Evolutionary conservation across 2,888 invertebrate species (phyloP), one percentile per base, ranked within the genome.

Genomic region (Andrena camellia): DNA sequence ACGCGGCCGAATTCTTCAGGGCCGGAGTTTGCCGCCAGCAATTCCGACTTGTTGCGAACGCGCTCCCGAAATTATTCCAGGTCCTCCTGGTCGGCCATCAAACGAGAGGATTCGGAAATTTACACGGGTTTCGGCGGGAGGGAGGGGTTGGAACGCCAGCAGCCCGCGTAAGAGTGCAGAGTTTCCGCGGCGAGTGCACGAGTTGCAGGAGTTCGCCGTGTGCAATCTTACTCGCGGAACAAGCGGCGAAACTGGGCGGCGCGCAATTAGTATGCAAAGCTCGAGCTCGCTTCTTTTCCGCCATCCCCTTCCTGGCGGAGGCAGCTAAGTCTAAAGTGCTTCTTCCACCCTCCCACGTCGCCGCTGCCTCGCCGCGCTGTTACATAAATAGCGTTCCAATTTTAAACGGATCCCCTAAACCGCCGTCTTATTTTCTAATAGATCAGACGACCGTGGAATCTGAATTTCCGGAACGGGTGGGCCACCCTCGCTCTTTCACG

Each of bases 1-100:
- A 42, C 57, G 69, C 69, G 69, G 59, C 57, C 42, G 42, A 70
- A 59, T 70, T 70, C 69, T 70, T 70, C 69, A 29, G 33, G 26
- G 10, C 23, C 20, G 57, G 69, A 59, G 69, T 70, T 70, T 42
- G 42, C 57, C 42, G 42, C 59, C 26, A 57, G 69, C 69, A 59
- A 70, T 70, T 70, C 29, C 59, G 69, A 70, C 69, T 70, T 70
- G 69, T 70, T 70, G 69, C 69, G 48, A 70, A 70, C 69, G 59
- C 42, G 69, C 20, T 70, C 69, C 29, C 59, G 69, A 59, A 70
- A 70, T 70, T 59, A 70, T 59, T 59, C 59, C 59, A 10, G 59
- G 69, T 70, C 59, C 57, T 59, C 20, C 59, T 59, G 35, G 69
- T 70, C 59, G 69, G 42, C 69, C 42, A 59, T 70, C 69, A 59